Evolutionary conservation across 1,140 invertebrate species (phyloP).

Genomic region (Drosophila santomea): DNA sequence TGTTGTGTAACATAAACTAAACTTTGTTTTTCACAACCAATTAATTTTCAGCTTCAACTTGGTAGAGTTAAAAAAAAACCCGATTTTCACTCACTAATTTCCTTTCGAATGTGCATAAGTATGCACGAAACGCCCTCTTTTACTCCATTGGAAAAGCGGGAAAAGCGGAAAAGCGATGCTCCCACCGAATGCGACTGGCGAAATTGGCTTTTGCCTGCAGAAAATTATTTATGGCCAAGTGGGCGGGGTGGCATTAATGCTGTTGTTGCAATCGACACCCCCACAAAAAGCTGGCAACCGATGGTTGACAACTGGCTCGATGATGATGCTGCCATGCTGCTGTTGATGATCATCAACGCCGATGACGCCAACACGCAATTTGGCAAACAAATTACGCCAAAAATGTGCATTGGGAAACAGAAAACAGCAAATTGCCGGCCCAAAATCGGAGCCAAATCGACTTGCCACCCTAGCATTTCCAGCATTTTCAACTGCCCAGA

Average conservation of each 20-base stretch:
- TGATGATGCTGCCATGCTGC: background rate
- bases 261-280: constrained; percentile 56
- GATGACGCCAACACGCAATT: constrained; percentile 72
- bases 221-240: constrained; percentile 50
- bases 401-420: constrained; percentile 54
- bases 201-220: constrained; percentile 42
- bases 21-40: background rate
- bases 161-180: constrained; percentile 15
- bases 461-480: constrained; percentile 5
- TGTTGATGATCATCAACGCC: constrained; percentile 12
- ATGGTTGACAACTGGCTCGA: constrained; percentile 43
- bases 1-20: background rate
- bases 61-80: background rate
- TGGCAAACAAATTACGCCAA: constrained; percentile 75
- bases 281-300: constrained; percentile 20
- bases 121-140: constrained; percentile 13
- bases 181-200: constrained; percentile 22
- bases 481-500: too few relatives aligned
- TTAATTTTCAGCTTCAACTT: background rate
- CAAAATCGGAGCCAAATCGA: constrained; percentile 60
- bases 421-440: constrained; percentile 31
- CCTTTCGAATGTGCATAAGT: constrained; percentile 5
- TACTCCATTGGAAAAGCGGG: background rate
- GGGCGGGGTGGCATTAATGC: constrained; percentile 33
- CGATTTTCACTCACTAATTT: constrained; percentile 31